Evolutionary conservation across 2,888 invertebrate species (phyloP).

Genomic region (Rhamnusium bicolor): DNA sequence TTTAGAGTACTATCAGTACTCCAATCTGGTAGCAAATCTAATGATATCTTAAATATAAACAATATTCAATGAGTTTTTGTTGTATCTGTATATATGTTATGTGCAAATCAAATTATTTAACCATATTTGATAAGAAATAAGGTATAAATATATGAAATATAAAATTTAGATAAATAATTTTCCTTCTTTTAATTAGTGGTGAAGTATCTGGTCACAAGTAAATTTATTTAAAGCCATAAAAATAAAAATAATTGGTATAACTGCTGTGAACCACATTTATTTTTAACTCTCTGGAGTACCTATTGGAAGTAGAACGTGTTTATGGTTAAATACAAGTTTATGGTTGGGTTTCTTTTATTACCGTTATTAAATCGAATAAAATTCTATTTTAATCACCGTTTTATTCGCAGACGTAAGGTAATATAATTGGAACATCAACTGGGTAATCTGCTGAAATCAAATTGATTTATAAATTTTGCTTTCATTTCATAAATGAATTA

Average conservation of each 20-base stretch:
- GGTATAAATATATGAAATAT: too few relatives aligned
- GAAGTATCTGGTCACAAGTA: not conserved
- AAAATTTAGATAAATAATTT: not conserved
- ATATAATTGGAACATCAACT: too few relatives aligned
- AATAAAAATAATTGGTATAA: not conserved
- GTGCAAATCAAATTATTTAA: too few relatives aligned
- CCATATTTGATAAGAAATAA: too few relatives aligned
- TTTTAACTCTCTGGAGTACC: not conserved
- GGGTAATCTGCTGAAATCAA: not conserved
- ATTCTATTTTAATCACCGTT: not conserved
- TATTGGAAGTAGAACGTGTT: not conserved
- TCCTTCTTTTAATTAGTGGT: not conserved
- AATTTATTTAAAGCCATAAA: not conserved
- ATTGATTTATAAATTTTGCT: not conserved
- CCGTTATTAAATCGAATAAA: not conserved
- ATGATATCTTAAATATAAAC: too few relatives aligned
- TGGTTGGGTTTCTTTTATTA: constrained; percentile 1
- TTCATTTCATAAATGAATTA: too few relatives aligned
- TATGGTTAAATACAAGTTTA: not conserved
- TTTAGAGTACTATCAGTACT: too few relatives aligned
- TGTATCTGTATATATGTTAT: too few relatives aligned
- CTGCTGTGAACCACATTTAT: not conserved
- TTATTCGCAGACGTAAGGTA: too few relatives aligned
- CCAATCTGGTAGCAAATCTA: too few relatives aligned
- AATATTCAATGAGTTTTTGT: too few relatives aligned